Evolutionary conservation across 2,113 vertebrate species (phyloP).

Genomic region (Tenrec ecaudatus): DNA sequence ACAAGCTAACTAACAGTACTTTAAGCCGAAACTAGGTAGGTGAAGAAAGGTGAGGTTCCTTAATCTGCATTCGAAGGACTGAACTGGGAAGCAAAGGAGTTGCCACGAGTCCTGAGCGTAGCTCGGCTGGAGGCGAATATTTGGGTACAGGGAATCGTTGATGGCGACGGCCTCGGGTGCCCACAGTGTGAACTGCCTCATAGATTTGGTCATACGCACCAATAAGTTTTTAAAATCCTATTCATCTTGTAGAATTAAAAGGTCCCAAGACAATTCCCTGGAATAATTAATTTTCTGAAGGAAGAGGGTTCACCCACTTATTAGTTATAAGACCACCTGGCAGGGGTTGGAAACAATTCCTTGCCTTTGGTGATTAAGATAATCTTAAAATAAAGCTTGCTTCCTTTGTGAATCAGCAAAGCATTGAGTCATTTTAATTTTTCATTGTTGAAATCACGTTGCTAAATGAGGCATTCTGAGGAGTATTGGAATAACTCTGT

Average conservation of each 20-base stretch:
- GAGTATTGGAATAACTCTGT: conserved; percentile 12
- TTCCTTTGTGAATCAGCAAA: conserved; percentile 32
- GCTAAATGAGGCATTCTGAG: background rate
- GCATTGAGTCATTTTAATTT: background rate
- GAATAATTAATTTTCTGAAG: background rate
- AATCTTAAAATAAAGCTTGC: conserved; percentile 35
- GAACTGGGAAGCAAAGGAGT: background rate
- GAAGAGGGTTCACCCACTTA: conserved; percentile 25
- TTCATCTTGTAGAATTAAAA: conserved; percentile 37
- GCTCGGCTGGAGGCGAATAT: background rate
- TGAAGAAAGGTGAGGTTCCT: background rate
- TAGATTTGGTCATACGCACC: background rate
- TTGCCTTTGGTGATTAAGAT: conserved; percentile 6
- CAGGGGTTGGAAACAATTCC: conserved; percentile 10
- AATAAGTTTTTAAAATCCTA: background rate
- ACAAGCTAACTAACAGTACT: background rate
- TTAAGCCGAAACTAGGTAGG: background rate
- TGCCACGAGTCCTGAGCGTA: background rate
- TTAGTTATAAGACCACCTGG: background rate
- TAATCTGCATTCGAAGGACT: background rate
- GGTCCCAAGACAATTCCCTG: background rate
- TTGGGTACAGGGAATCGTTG: background rate
- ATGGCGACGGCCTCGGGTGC: background rate
- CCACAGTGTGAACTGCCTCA: background rate
- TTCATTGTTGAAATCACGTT: background rate